Percentiles rank a stretch among this genome's conserved stretches.
These are phyloP conservation scores for Brotula barbata DNA, from an alignment of 2,797 vertebrate species.

Conservation along the genomic window DNA sequence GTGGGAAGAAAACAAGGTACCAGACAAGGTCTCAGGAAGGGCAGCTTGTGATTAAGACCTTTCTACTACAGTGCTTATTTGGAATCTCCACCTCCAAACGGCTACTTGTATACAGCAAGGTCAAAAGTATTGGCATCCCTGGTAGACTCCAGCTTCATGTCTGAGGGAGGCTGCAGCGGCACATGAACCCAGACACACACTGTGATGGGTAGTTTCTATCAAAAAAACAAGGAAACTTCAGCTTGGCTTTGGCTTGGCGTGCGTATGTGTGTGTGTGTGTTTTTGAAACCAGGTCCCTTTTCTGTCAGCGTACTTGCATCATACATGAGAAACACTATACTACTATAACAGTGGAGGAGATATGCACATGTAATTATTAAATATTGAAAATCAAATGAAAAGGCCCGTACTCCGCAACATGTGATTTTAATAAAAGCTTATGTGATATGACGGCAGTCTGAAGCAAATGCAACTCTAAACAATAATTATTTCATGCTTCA, in stretches of 20 bases:
- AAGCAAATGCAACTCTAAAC: conserved; percentile 14
- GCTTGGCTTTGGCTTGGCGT: not conserved
- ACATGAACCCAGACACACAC: conserved; percentile 32
- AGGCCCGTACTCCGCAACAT: too few species aligned
- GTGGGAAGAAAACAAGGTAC: conserved; percentile 60
- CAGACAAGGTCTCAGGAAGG: conserved; percentile 66
- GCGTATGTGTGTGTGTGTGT: not conserved
- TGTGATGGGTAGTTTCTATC: conserved; percentile 22
- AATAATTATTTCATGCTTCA: conserved; percentile 2
- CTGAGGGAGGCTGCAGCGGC: conserved; percentile 22
- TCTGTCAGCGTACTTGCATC: conserved; percentile 17
- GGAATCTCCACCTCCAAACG: conserved; percentile 46
- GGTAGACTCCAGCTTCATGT: conserved; percentile 53
- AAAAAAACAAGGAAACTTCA: conserved; percentile 14
- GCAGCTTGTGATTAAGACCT: conserved; percentile 65
- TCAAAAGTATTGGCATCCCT: conserved; percentile 45
- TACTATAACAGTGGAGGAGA: too few species aligned
- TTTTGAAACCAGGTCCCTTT: not conserved
- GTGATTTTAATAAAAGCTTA: not conserved
- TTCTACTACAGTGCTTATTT: conserved; percentile 60
- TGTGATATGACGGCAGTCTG: not conserved
- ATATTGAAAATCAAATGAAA: conserved; percentile 14
- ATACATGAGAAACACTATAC: not conserved
- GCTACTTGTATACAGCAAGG: conserved; percentile 47
- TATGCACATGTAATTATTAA: conserved; percentile 20